Conservation (phyloP, 2,113 vertebrate species). For the Pitta sordida region DNA sequence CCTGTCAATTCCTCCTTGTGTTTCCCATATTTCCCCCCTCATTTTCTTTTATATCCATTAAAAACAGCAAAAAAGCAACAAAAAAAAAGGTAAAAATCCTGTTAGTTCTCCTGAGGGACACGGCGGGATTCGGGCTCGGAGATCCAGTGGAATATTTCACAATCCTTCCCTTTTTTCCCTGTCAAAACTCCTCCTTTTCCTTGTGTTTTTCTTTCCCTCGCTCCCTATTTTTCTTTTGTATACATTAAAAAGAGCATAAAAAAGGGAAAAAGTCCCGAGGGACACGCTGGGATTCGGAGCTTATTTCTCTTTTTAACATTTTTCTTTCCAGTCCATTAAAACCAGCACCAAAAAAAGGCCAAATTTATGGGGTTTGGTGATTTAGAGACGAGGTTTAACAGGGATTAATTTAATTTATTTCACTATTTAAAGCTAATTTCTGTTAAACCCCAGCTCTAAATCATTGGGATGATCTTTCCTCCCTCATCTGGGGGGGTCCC, state of each 20-base stretch:
- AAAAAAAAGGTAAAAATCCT: not conserved
- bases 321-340: not conserved
- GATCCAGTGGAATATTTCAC: not conserved
- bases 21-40: not conserved
- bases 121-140: not conserved
- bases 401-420: no score
- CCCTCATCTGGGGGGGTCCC: no score
- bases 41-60: constrained; percentile 7
- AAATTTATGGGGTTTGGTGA: no score
- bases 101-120: not conserved
- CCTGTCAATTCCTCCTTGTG: not conserved
- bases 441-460: no score
- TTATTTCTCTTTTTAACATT: no score
- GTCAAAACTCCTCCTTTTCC: not conserved
- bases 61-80: not conserved
- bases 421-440: no score
- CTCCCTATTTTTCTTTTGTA: not conserved
- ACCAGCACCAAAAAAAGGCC: fast-evolving
- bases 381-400: no score
- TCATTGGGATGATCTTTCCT: no score
- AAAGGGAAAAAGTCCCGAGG: not conserved
- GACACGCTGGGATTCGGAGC: no score
- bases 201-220: not conserved
- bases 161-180: not conserved
- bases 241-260: not conserved